A percentile compares a stretch with the other conserved stretches of the same genome.
Conservation (phyloP, 2,113 vertebrate genomes). For the Otocyon megalotis region DNA sequence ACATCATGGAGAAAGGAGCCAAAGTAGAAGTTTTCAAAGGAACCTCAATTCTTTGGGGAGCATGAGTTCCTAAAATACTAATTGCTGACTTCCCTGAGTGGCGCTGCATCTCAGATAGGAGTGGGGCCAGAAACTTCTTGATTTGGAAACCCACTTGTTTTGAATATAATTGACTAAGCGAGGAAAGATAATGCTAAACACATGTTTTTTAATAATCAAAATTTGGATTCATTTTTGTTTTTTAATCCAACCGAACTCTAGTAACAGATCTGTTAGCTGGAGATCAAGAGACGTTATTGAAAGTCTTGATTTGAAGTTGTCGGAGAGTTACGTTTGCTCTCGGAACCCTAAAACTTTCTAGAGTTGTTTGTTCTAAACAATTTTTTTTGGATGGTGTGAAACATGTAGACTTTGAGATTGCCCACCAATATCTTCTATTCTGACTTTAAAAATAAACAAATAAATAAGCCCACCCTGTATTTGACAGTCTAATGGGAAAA, state of each 20-base stretch:
- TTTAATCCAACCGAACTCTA: background rate
- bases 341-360: constrained; percentile 26
- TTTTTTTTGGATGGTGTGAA: background rate
- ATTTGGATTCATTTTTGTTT: constrained; percentile 37
- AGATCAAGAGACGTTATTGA: constrained; percentile 57
- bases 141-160: background rate
- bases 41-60: background rate
- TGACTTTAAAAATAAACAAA: background rate
- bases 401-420: background rate
- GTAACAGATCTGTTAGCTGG: background rate
- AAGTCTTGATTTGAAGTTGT: constrained; percentile 67
- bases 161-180: background rate
- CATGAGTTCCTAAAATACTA: background rate
- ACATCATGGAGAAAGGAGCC: background rate
- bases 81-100: background rate
- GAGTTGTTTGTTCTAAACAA: constrained; percentile 33
- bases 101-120: constrained; percentile 38
- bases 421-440: background rate
- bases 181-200: background rate
- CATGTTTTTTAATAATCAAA: background rate
- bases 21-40: background rate
- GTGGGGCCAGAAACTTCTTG: constrained; percentile 74
- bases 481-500: background rate
- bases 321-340: background rate
- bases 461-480: background rate